A percentile compares a stretch with the other conserved stretches of the same genome.
Evolutionary conservation across 1,140 invertebrate species (phyloP).

Genomic region (Neuroterus valhalla): DNA sequence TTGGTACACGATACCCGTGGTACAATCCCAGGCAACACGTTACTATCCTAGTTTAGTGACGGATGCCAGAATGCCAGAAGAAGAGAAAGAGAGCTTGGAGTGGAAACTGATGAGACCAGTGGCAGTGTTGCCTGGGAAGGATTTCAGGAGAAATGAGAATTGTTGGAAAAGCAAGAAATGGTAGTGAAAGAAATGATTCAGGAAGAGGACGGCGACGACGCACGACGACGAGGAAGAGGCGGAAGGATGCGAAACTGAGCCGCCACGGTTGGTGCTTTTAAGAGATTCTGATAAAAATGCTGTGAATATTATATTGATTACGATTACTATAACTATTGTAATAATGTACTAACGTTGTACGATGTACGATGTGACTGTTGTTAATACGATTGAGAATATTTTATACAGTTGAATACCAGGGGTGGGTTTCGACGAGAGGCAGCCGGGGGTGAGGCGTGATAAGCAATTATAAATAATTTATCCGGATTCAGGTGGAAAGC

Average conservation of each 20-base stretch:
- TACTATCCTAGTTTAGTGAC: slow-evolving; percentile 30
- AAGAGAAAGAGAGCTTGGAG: background rate
- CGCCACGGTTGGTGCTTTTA: slow-evolving; percentile 73
- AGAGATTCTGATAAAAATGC: slow-evolving; percentile 75
- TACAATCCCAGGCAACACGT: background rate
- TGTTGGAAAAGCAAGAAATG: background rate
- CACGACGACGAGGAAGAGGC: slow-evolving; percentile 40
- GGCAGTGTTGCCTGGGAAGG: background rate
- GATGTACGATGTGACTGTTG: slow-evolving; percentile 73
- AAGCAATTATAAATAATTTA: slow-evolving; percentile 20
- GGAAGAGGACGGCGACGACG: slow-evolving; percentile 30
- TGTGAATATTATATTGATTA: slow-evolving; percentile 75
- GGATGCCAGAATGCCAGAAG: background rate
- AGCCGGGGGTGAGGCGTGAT: slow-evolving; percentile 30
- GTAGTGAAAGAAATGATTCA: slow-evolving; percentile 21
- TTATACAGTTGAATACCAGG: slow-evolving; percentile 70
- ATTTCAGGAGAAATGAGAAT: slow-evolving; percentile 6
- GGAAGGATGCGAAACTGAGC: slow-evolving; percentile 54
- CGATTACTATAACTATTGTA: slow-evolving; percentile 73
- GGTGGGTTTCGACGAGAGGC: slow-evolving; percentile 42
- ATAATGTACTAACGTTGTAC: slow-evolving; percentile 72
- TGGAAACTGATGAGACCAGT: background rate
- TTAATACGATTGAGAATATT: slow-evolving; percentile 75
- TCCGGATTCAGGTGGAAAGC: background rate
- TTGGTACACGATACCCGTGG: background rate